Evolutionary conservation across 2,113 vertebrate species (phyloP).

Genomic region (Gallinago media): DNA sequence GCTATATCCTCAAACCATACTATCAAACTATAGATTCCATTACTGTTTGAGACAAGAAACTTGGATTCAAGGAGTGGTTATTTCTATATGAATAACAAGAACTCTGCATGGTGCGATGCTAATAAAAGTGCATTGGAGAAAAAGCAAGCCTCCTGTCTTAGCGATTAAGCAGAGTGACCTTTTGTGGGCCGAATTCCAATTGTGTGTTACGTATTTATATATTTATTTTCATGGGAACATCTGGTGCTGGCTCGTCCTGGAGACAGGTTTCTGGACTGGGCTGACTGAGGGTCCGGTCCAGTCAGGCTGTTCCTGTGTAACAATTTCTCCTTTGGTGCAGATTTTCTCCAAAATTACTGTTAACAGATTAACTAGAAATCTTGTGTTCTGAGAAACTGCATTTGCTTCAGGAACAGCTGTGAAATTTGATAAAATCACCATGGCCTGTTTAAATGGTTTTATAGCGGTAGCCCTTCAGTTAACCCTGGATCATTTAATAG

Average conservation of each 20-base stretch:
- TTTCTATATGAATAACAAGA: not conserved
- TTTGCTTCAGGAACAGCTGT: conserved; percentile 56
- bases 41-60: not conserved
- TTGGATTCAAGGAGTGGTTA: not conserved
- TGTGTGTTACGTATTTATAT: not conserved
- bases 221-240: conserved; percentile 28
- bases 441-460: conserved; percentile 31
- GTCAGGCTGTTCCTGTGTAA: not conserved
- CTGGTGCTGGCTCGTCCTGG: conserved; percentile 40
- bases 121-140: not conserved
- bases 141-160: not conserved
- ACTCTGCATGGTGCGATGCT: not conserved
- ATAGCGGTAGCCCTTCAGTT: not conserved
- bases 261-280: not conserved
- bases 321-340: conserved; percentile 12
- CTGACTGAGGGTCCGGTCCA: not conserved
- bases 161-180: conserved; percentile 26
- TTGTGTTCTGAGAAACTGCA: conserved; percentile 40
- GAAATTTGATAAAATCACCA: conserved; percentile 64
- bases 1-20: not conserved
- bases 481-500: conserved; percentile 50
- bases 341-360: conserved; percentile 23
- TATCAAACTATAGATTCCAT: not conserved
- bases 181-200: not conserved
- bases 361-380: conserved; percentile 43